Evolutionary conservation across 2,113 vertebrate genomes (phyloP), one percentile per base, ranked within the genome.

Genomic region (Cinclus cinclus): DNA sequence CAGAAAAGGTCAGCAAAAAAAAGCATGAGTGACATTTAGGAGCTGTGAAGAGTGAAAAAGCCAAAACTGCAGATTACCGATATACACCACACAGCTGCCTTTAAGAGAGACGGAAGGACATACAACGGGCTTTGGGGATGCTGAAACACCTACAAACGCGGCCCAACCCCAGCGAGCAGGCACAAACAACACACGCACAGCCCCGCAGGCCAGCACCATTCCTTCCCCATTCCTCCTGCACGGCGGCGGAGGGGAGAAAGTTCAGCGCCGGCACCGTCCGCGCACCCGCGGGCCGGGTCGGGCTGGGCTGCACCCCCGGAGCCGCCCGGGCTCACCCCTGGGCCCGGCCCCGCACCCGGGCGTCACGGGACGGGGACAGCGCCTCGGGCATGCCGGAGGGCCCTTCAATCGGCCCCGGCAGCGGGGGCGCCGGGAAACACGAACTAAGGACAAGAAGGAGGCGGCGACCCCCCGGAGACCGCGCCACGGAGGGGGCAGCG

Each of bases 211-310:
- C 63, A 59, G 60, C 64, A 23, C 75, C 33, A 52, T 81, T 70
- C 89, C 86, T 90, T 90, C 94, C 92, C 93, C 94, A 47, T 88
- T 90, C 92, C 87, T 80, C 44, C 67, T 0, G 44, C 87, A 18
- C 71, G 2, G 31, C 52, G 18, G 28, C 88, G 14, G 23, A 81
- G 52, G 10, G 33, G 23, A 55, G 63, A 69, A 94, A 96, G 91
- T 94, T 95, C 79, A 74, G 69, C 64, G 24, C 35, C 67, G 17
- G 39, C 88, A 22, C 20, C 15, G 19, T 31, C 20, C 73, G 0
- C 46, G 31, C 52, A 63, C 52, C 71, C 28, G 25, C 50, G 44
- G 42, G 7, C 37, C 30, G 21, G 62, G 9, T 53, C 23, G n/a
- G 21, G 13, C 46, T 46, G n/a, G 21, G 13, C 46, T 46, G 64